These are phyloP conservation scores for Conopomorpha cramerella DNA, from an alignment of 1,140 invertebrate genomes.

Conservation along the genomic window DNA sequence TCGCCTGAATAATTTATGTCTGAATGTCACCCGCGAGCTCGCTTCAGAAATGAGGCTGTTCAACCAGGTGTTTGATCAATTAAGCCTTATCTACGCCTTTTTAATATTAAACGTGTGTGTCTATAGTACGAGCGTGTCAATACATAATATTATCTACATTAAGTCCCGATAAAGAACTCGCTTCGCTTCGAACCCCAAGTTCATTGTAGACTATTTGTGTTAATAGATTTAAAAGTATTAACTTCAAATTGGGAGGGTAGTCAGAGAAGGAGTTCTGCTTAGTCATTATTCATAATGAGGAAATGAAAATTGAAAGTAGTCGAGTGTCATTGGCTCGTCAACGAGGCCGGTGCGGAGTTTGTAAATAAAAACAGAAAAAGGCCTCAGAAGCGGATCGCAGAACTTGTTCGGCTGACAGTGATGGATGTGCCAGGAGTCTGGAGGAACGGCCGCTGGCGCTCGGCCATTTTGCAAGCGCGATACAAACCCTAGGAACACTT, in stretches of 20 bases:
- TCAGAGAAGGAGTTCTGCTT: no score
- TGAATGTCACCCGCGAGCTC: constrained; percentile 20
- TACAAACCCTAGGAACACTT: no score
- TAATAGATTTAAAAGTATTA: no score
- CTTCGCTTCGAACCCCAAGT: no score
- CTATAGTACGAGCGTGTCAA: constrained; percentile 11
- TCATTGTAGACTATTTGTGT: no score
- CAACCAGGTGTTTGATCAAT: constrained; percentile 22
- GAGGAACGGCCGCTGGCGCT: constrained; percentile 6
- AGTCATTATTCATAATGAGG: no score
- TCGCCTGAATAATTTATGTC: constrained; percentile 37
- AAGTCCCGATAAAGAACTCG: no score
- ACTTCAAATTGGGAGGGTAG: no score
- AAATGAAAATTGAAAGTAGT: no score
- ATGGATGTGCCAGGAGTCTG: constrained; percentile 39
- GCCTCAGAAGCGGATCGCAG: constrained; percentile 33
- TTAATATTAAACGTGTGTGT: constrained; percentile 12
- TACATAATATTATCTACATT: no score
- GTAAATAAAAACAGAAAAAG: constrained; percentile 36
- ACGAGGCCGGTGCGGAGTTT: constrained; percentile 29
- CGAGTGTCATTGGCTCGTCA: neutral
- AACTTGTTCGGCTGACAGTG: constrained; percentile 40
- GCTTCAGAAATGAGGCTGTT: no score
- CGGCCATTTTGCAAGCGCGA: constrained; percentile 7
- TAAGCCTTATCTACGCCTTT: no score